phyloP scores from a whole-genome alignment of 2,797 vertebrate genomes.

The Ctenopoma kingsleyae region DNA sequence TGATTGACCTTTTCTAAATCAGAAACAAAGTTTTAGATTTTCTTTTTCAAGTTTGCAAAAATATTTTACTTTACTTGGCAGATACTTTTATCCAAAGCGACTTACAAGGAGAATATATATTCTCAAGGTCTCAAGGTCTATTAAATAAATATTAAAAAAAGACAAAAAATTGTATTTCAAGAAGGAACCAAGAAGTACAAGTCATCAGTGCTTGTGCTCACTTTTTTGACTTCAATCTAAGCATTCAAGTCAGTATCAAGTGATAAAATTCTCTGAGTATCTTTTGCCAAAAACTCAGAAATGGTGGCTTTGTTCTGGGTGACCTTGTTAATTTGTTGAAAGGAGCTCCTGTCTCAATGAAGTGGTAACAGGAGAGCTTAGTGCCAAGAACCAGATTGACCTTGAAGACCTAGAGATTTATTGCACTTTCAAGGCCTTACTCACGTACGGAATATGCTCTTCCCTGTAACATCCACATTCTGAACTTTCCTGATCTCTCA shows the following conservation, averaged over 20 bases:
- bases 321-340: constrained; percentile 14
- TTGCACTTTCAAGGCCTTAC: constrained; percentile 14
- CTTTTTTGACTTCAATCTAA: background rate
- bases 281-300: constrained; percentile 16
- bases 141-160: too few relatives aligned
- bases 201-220: background rate
- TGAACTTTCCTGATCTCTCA: background rate
- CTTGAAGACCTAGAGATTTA: background rate
- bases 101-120: too few relatives aligned
- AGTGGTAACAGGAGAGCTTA: background rate
- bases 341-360: background rate
- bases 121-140: too few relatives aligned
- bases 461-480: constrained; percentile 4
- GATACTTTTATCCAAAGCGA: too few relatives aligned
- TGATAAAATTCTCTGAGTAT: background rate
- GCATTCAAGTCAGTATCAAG: background rate
- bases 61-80: too few relatives aligned
- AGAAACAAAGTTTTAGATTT: too few relatives aligned
- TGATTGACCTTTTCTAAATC: too few relatives aligned
- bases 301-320: constrained; percentile 1
- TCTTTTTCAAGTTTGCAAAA: too few relatives aligned
- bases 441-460: background rate
- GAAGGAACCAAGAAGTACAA: background rate
- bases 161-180: background rate
- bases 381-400: background rate